Conservation (phyloP, 2,797 vertebrate genomes). For the Pelochelys cantorii region DNA sequence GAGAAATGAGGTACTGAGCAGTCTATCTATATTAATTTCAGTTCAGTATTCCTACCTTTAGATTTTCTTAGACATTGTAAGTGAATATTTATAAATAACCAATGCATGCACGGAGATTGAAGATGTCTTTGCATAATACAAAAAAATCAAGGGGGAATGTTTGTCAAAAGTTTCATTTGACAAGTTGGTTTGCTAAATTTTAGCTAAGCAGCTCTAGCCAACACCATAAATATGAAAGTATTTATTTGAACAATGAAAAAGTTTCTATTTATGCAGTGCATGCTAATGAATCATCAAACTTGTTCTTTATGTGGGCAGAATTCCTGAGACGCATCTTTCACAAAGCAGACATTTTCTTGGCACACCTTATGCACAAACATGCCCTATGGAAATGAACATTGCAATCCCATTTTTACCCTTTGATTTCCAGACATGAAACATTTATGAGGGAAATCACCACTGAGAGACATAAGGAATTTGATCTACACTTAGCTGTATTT, state of each 20-base stretch:
- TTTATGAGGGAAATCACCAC: neutral
- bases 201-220: neutral
- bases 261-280: neutral
- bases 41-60: neutral
- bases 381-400: neutral
- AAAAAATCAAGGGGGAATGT: neutral
- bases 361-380: neutral
- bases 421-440: neutral
- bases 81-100: neutral
- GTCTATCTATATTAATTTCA: neutral
- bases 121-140: neutral
- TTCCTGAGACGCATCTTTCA: neutral
- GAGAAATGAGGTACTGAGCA: neutral
- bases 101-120: neutral
- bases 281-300: neutral
- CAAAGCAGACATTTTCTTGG: rapidly evolving
- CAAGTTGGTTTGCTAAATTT: neutral
- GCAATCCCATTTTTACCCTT: neutral
- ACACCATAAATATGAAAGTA: neutral
- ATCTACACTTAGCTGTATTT: neutral
- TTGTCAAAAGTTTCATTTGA: neutral
- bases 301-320: neutral
- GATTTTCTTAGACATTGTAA: neutral
- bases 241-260: neutral
- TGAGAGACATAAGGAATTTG: neutral